Evolutionary conservation across 2,888 invertebrate genomes (phyloP).

Genomic region (Macropis europaea): DNA sequence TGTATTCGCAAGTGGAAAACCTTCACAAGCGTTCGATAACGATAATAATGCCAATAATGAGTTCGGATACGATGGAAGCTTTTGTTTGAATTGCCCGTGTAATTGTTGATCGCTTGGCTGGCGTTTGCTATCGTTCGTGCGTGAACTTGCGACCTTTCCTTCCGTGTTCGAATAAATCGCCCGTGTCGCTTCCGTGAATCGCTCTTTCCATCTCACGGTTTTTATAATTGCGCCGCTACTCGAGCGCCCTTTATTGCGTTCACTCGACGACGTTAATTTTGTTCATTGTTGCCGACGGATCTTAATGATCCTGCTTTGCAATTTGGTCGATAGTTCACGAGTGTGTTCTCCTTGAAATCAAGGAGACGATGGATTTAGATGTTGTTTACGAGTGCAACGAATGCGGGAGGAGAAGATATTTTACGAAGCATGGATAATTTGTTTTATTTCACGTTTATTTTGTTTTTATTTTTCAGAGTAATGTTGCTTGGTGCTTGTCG

Average conservation of each 20-base stretch:
- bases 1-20: neutral
- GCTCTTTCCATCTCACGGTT: neutral
- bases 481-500: too few relatives aligned
- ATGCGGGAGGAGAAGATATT: too few relatives aligned
- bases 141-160: constrained; percentile 8
- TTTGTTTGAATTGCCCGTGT: neutral
- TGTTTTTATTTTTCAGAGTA: too few relatives aligned
- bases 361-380: neutral
- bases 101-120: constrained; percentile 10
- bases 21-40: neutral
- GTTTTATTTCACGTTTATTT: too few relatives aligned
- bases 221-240: constrained; percentile 5
- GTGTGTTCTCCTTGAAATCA: neutral
- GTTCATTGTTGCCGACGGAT: neutral
- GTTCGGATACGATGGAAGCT: neutral
- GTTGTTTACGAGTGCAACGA: too few relatives aligned
- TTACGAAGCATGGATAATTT: too few relatives aligned
- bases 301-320: neutral
- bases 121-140: neutral
- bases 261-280: neutral
- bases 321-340: neutral
- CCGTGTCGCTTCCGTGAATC: neutral
- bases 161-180: neutral
- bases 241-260: neutral
- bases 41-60: neutral